Conservation (phyloP, 2,797 vertebrate genomes). For the Girardinus metallicus region DNA sequence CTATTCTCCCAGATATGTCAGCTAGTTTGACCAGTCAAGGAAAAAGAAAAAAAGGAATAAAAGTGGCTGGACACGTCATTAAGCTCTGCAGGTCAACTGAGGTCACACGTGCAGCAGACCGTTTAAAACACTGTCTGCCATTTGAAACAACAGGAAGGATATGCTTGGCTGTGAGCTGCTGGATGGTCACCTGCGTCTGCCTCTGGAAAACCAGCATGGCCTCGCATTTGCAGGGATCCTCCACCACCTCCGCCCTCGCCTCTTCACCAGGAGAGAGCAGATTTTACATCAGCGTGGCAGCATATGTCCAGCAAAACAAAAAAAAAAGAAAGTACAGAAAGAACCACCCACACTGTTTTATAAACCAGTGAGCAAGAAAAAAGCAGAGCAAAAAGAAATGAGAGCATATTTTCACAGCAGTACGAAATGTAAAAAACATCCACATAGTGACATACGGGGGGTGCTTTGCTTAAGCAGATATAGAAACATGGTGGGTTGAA, state of each 20-base stretch:
- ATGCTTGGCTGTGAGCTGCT: constrained; percentile 89
- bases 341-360: constrained; percentile 17
- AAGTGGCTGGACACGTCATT: neutral
- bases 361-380: constrained; percentile 11
- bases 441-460: neutral
- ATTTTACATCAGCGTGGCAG: constrained; percentile 58
- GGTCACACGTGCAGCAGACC: constrained; percentile 6
- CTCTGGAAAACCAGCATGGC: constrained; percentile 89
- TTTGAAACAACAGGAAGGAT: constrained; percentile 85
- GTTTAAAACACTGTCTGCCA: constrained; percentile 13
- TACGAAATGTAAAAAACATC: neutral
- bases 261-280: constrained; percentile 72
- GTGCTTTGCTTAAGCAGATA: neutral
- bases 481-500: neutral
- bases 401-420: constrained; percentile 9
- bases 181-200: constrained; percentile 83
- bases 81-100: neutral
- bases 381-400: constrained; percentile 2
- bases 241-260: constrained; percentile 75
- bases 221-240: constrained; percentile 90
- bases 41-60: constrained; percentile 5
- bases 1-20: constrained; percentile 74
- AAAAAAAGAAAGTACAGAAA: constrained; percentile 20
- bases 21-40: constrained; percentile 79
- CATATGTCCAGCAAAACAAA: constrained; percentile 15